Evolutionary conservation across 2,888 invertebrate genomes (phyloP), one percentile per base, ranked within the genome.

Genomic region (Junonia oenone): DNA sequence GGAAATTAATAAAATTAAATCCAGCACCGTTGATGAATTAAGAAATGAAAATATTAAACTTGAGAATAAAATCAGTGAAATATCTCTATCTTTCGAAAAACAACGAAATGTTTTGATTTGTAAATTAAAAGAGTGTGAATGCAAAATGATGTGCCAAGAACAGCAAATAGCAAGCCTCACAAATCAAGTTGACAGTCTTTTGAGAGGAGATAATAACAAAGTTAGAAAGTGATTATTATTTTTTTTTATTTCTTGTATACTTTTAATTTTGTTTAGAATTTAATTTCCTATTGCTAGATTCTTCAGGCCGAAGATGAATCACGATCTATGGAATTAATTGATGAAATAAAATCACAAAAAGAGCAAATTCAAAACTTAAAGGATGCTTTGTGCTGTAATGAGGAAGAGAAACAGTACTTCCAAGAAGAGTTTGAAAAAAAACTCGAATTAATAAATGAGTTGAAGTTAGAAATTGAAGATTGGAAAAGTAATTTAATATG

Each of bases 141-240:
- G 91, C 58, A 87, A 87, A 69, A 78, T 90, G 15, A 88, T 91
- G 72, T 92, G 92, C 60, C 91, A 91, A 74, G 92, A 90, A 51
- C 86, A 91, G 64, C 92, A 92, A 78, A 92, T 92, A 35, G 91
- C 85, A 73, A 83, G 85, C 67, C 73, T 92, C 55, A 84, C 91
- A 0, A 59, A 72, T 52, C 91, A 92, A 74, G 87, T 92, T 38
- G 91, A 92, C 65, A 77, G 77, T 60, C 69, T 92, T 57, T 80
- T 88, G 45, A 83, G 82, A 51, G 78, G 81, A 59, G 77, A 77
- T 27, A 68, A 69, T 27, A 69, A 70, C 37, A 72, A 73, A 59
- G 86, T 82, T 58, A 66, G 64, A 64, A 48, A 43, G 15, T 53
- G 35, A 56, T 45, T 59, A 40, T 47, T 47, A 22, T 35, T 13